Conservation (phyloP, 1,140 invertebrate genomes). For the Maniola jurtina region DNA sequence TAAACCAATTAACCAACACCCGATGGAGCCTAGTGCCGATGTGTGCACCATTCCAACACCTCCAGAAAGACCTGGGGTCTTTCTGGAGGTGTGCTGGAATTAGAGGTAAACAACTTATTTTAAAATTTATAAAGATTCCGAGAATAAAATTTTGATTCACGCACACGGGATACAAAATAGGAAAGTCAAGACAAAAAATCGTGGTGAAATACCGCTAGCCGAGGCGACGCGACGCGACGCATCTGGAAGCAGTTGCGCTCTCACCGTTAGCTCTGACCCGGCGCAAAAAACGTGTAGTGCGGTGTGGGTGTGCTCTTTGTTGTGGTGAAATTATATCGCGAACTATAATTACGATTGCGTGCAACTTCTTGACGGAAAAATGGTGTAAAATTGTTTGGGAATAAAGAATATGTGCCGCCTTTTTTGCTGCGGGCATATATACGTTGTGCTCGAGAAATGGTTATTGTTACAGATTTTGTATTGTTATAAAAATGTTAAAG, state of each 20-base stretch:
- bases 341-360: slow-evolving; percentile 53
- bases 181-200: slow-evolving; percentile 52
- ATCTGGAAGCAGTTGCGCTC: slow-evolving; percentile 68
- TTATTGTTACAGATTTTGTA: slow-evolving; percentile 3
- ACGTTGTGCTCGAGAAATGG: background rate
- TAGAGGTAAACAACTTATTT: no score
- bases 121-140: background rate
- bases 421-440: background rate
- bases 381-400: slow-evolving; percentile 40
- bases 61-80: no score
- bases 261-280: slow-evolving; percentile 61
- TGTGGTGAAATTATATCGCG: slow-evolving; percentile 48
- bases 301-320: slow-evolving; percentile 55
- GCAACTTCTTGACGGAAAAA: slow-evolving; percentile 37
- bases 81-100: no score
- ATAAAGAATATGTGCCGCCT: slow-evolving; percentile 18
- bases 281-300: slow-evolving; percentile 57
- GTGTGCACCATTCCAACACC: no score
- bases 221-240: slow-evolving; percentile 32
- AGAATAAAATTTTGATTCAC: background rate
- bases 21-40: no score
- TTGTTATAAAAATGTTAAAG: background rate
- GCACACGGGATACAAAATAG: slow-evolving; percentile 34
- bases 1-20: no score
- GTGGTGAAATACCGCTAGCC: slow-evolving; percentile 64